Evolutionary conservation across 2,888 invertebrate species (phyloP).

Genomic region (Scaptomyza caliginosa): DNA sequence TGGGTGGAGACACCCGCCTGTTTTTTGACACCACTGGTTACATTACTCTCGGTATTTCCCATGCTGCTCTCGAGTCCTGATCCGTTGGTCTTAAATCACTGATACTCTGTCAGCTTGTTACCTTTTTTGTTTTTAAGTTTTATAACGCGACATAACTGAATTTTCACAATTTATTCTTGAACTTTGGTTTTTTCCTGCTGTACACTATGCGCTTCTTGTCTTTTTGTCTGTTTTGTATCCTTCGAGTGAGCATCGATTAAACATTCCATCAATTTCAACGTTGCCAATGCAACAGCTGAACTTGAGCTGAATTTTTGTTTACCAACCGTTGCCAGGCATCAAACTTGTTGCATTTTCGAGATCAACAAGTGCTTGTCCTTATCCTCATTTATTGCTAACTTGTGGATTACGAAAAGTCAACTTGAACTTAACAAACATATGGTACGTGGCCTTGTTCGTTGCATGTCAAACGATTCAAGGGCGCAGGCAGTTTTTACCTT

Average conservation of each 20-base stretch:
- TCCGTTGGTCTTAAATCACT: slow-evolving; percentile 1
- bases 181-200: slow-evolving; percentile 21
- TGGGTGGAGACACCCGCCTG: slow-evolving; percentile 95
- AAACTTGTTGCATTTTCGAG: slow-evolving; percentile 55
- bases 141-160: slow-evolving; percentile 58
- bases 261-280: slow-evolving; percentile 53
- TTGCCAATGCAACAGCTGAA: slow-evolving; percentile 77
- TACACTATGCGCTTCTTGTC: slow-evolving; percentile 3
- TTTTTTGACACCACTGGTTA: slow-evolving; percentile 97
- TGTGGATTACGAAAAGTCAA: slow-evolving; percentile 18
- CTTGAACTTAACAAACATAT: slow-evolving; percentile 35
- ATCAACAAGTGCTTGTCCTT: slow-evolving; percentile 41
- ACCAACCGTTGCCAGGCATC: slow-evolving; percentile 62
- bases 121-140: slow-evolving; percentile 33
- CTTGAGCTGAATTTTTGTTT: slow-evolving; percentile 69
- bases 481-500: background rate
- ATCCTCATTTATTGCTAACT: slow-evolving; percentile 14
- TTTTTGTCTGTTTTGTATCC: slow-evolving; percentile 54
- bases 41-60: slow-evolving; percentile 95
- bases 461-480: background rate
- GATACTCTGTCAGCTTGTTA: slow-evolving; percentile 6
- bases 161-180: slow-evolving; percentile 25
- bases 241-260: slow-evolving; percentile 63
- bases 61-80: slow-evolving; percentile 78
- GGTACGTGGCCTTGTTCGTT: slow-evolving; percentile 22